A percentile compares a stretch with the other conserved stretches of the same genome.
Evolutionary conservation across 2,888 invertebrate species (phyloP).

Genomic region (Nasonia oneida): DNA sequence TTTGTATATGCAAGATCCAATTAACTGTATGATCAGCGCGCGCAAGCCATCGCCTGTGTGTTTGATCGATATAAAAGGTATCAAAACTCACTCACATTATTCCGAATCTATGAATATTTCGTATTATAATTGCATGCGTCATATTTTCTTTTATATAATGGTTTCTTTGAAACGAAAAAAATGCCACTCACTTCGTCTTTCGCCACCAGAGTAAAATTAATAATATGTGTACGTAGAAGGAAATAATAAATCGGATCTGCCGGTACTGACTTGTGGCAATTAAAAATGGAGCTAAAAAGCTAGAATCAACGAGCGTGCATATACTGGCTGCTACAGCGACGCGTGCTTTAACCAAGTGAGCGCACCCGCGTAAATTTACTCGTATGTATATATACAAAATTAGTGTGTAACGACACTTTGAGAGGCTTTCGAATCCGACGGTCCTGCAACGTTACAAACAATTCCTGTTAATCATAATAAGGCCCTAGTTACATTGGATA

Average conservation of each 20-base stretch:
- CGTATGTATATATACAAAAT: conserved; percentile 60
- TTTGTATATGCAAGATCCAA: conserved; percentile 71
- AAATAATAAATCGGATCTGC: conserved; percentile 39
- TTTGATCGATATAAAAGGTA: conserved; percentile 77
- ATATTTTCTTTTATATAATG: conserved; percentile 31
- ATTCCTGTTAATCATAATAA: conserved; percentile 62
- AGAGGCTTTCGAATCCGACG: conserved; percentile 59
- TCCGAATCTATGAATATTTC: conserved; percentile 53
- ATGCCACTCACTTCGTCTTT: conserved; percentile 46
- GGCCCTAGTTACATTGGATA: conserved; percentile 65
- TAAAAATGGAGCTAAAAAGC: conserved; percentile 53
- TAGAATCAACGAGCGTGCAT: conserved; percentile 38
- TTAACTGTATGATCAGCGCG: conserved; percentile 66
- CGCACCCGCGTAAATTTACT: conserved; percentile 45
- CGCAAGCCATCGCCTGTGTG: conserved; percentile 63
- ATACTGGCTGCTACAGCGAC: conserved; percentile 27
- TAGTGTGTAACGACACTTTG: conserved; percentile 54
- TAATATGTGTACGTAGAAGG: conserved; percentile 25
- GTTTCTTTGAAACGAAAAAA: conserved; percentile 28
- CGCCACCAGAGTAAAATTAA: conserved; percentile 41
- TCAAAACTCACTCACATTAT: conserved; percentile 70
- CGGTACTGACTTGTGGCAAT: conserved; percentile 37
- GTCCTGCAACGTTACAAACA: conserved; percentile 61
- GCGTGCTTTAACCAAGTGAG: conserved; percentile 50
- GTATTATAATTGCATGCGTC: conserved; percentile 23